Evolutionary conservation across 2,888 invertebrate genomes (phyloP), one percentile per base, ranked within the genome.

Genomic region (Caenorhabditis imperialis): DNA sequence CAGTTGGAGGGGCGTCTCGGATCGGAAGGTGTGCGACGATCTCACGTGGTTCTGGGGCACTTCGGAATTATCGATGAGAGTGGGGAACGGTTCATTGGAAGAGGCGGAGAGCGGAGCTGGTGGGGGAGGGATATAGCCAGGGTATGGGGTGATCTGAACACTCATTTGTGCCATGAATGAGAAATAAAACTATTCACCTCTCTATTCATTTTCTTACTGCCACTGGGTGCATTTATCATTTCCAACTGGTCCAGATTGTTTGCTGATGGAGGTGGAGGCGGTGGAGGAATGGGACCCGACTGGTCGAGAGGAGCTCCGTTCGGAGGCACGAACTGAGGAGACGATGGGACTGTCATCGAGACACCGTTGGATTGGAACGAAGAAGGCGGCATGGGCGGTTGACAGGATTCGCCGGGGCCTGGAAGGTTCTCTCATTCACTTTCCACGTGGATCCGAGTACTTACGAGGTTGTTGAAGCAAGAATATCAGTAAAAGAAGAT

Each of bases 101-200:
- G n/a, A n/a, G 5, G 5, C 5, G 6, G n/a, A 16, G 5, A 14
- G 16, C 1, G 40, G 12, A 12, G 67, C 76, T 1, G 77, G 72
- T 3, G 79, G 78, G 14, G 81, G 81, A n/a, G 81, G 77, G 35
- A 81, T 75, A 53, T 81, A 81, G 14, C 81, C 81, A 7, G 81
- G 81, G 55, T 81, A 81, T 8, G 81, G 78, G 22, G 75, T 77
- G 27, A 79, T 53, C 51, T 70, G 20, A 10, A 45, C 44, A 16
- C 33, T 14, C n/a, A 47, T 14, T n/a, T 18, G 3, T 47, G 22
- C 5, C 18, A n/a, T 16, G 14, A n/a, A n/a, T n/a, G n/a, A n/a
- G n/a, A n/a, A n/a, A n/a, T n/a, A n/a, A 20, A 10, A 2, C 16
- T 30, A 30, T 27, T 20, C 23, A 18, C 33, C 7, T 53, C 37